A percentile compares a stretch with the other conserved stretches of the same genome.
Evolutionary conservation across 1,140 invertebrate species (phyloP).

Genomic region (Telenomus remus): DNA sequence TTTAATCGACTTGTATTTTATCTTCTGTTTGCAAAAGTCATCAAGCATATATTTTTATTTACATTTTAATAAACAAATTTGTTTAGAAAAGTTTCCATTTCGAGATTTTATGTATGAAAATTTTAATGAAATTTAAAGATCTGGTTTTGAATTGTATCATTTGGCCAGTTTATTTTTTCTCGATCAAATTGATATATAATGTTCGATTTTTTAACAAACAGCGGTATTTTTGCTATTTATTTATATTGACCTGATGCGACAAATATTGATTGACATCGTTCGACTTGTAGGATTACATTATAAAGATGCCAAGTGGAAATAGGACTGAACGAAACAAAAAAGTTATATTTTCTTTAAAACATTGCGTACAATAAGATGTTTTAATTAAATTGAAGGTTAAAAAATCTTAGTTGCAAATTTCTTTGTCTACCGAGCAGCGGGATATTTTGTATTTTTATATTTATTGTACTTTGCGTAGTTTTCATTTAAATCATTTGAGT

Average conservation of each 20-base stretch:
- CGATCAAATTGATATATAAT: slow-evolving; percentile 10
- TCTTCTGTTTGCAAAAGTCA: too few relatives aligned
- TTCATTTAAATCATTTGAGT: slow-evolving; percentile 8
- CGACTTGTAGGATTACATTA: slow-evolving; percentile 10
- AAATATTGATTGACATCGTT: slow-evolving; percentile 22
- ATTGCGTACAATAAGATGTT: slow-evolving; percentile 11
- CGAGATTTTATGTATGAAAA: neutral
- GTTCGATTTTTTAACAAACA: slow-evolving; percentile 20
- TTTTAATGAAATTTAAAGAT: neutral
- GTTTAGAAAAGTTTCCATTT: slow-evolving; percentile 1
- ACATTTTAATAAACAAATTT: slow-evolving; percentile 4
- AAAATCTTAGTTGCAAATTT: slow-evolving; percentile 2
- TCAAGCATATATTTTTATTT: neutral
- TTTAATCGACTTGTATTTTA: neutral
- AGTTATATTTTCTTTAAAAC: slow-evolving; percentile 7
- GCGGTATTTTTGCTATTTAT: slow-evolving; percentile 47
- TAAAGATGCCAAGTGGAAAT: slow-evolving; percentile 9
- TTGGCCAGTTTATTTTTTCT: neutral
- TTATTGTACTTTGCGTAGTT: slow-evolving; percentile 11
- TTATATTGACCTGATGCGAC: slow-evolving; percentile 27
- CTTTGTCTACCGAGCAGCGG: slow-evolving; percentile 10
- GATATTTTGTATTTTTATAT: slow-evolving; percentile 45
- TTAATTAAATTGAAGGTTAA: slow-evolving; percentile 1
- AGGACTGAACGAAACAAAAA: slow-evolving; percentile 13
- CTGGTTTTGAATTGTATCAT: slow-evolving; percentile 1